Evolutionary conservation across 2,113 vertebrate genomes (phyloP).

Genomic region (human (Homo sapiens)): GRCh38 chrX:152615001-152615500

Average conservation of each 20-base stretch:
- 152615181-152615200: not conserved
- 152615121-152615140: not conserved
- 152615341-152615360: not conserved
- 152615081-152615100: not conserved
- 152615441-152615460: not conserved
- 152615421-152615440: not conserved
- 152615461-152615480: not conserved
- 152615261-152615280: not conserved
- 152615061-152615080: not conserved
- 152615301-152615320: conserved; percentile 2
- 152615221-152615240: not conserved
- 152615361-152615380: not conserved
- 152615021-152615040: not conserved
- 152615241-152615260: not conserved
- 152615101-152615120: not conserved
- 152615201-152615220: not conserved
- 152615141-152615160: not conserved
- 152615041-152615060: not conserved
- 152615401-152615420: not conserved
- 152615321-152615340: conserved; percentile 1
- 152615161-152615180: not conserved
- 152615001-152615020: not conserved
- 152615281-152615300: conserved; percentile 9
- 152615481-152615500: not conserved
- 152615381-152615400: not conserved